Evolutionary conservation across 1,140 invertebrate genomes (phyloP).

Genomic region (Psix sp.): DNA sequence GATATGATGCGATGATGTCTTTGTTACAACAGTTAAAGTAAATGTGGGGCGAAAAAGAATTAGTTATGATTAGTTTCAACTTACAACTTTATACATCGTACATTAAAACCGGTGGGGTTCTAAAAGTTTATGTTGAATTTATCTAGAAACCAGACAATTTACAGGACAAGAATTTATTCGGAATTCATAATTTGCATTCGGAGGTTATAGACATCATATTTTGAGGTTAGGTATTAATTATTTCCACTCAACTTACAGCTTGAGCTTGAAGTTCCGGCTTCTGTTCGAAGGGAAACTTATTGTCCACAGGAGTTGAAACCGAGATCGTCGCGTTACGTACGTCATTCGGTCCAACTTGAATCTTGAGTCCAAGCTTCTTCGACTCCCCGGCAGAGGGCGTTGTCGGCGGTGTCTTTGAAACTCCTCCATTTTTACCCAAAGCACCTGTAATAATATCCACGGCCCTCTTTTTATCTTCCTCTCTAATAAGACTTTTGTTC

Average conservation of each 20-base stretch:
- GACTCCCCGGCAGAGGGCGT: conserved; percentile 36
- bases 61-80: too few relatives aligned
- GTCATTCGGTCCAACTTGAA: conserved; percentile 71
- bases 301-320: conserved; percentile 71
- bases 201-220: too few relatives aligned
- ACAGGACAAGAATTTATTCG: too few relatives aligned
- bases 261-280: conserved; percentile 58
- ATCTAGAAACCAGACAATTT: conserved; percentile 27
- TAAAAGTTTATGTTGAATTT: conserved; percentile 21
- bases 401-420: conserved; percentile 68
- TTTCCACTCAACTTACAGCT: conserved; percentile 57
- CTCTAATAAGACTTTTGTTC: conserved; percentile 49
- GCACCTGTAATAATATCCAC: conserved; percentile 73
- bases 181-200: too few relatives aligned
- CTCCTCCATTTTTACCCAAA: conserved; percentile 68
- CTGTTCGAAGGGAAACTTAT: conserved; percentile 67
- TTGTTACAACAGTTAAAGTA: too few relatives aligned
- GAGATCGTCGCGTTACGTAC: conserved; percentile 69
- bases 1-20: too few relatives aligned
- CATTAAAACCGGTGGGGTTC: conserved; percentile 22
- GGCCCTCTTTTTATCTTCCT: conserved; percentile 67
- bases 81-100: too few relatives aligned
- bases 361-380: conserved; percentile 68
- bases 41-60: too few relatives aligned
- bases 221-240: background rate